Conservation (phyloP, 1,140 invertebrate genomes). For the Caerostris extrusa region DNA sequence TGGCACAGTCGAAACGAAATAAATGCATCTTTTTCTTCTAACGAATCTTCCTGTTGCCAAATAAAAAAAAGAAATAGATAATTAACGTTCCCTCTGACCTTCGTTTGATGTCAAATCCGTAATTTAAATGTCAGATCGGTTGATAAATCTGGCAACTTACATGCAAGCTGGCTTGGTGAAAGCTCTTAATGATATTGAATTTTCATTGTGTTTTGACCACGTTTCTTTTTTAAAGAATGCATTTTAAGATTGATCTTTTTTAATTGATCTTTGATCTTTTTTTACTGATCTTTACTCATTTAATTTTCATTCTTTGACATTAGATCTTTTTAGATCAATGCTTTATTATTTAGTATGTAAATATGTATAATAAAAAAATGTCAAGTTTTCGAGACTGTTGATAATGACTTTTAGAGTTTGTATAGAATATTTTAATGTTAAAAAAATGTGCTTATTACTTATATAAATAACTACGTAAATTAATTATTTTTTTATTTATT, state of each 20-base stretch:
- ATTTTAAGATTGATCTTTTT: neutral
- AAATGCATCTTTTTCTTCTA: neutral
- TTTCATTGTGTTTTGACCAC: neutral
- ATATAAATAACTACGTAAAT: too few species aligned
- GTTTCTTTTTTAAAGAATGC: neutral
- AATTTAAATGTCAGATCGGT: neutral
- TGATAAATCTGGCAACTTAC: conserved; percentile 12
- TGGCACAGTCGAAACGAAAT: neutral
- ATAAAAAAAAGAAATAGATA: neutral
- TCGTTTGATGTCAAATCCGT: conserved; percentile 10
- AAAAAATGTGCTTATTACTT: too few species aligned
- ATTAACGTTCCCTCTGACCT: conserved; percentile 19
- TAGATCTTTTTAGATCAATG: too few species aligned
- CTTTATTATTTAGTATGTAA: too few species aligned
- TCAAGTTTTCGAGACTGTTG: too few species aligned
- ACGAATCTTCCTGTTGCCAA: neutral
- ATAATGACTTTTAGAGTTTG: too few species aligned
- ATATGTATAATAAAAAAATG: too few species aligned
- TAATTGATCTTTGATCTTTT: too few species aligned
- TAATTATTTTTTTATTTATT: too few species aligned
- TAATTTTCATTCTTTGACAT: too few species aligned
- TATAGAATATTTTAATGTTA: too few species aligned
- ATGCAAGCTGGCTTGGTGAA: neutral
- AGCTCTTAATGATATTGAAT: neutral
- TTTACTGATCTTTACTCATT: too few species aligned